Percentiles rank a stretch among this genome's conserved stretches.
These are phyloP conservation scores for Pogoniulus pusillus DNA, from an alignment of 2,797 vertebrate species.

Conservation along the genomic window DNA sequence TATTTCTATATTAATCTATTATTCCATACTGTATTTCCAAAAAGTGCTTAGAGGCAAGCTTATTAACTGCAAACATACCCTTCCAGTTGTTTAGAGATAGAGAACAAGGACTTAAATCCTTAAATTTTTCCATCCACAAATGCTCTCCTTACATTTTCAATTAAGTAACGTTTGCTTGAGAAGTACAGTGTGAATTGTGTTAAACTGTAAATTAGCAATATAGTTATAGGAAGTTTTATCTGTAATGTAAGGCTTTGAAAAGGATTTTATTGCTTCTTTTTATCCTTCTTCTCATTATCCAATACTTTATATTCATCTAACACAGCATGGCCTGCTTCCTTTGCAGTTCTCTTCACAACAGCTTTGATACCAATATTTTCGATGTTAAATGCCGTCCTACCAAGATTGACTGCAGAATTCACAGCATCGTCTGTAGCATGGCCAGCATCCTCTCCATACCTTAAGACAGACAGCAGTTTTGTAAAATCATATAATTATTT, in stretches of 20 bases:
- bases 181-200: conserved; percentile 42
- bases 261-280: neutral
- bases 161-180: conserved; percentile 33
- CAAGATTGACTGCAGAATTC: conserved; percentile 95
- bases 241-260: conserved; percentile 64
- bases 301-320: conserved; percentile 90
- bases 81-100: conserved; percentile 15
- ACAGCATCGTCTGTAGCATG: conserved; percentile 90
- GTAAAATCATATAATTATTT: neutral
- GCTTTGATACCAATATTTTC: conserved; percentile 96
- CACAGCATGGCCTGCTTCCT: conserved; percentile 88
- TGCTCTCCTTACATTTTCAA: neutral
- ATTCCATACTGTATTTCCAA: conserved; percentile 1
- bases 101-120: conserved; percentile 11
- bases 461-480: conserved; percentile 63
- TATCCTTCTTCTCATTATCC: conserved; percentile 73
- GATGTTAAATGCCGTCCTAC: conserved; percentile 93
- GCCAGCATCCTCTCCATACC: conserved; percentile 92
- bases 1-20: conserved; percentile 18
- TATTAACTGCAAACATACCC: neutral
- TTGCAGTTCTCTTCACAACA: conserved; percentile 93
- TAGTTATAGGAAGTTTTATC: conserved; percentile 14
- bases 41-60: conserved; percentile 36
- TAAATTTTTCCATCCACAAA: neutral
- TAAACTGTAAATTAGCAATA: neutral